These are phyloP conservation scores for Pantherophis alleghaniensis DNA, from an alignment of 2,797 vertebrate genomes.

Conservation along the genomic window DNA sequence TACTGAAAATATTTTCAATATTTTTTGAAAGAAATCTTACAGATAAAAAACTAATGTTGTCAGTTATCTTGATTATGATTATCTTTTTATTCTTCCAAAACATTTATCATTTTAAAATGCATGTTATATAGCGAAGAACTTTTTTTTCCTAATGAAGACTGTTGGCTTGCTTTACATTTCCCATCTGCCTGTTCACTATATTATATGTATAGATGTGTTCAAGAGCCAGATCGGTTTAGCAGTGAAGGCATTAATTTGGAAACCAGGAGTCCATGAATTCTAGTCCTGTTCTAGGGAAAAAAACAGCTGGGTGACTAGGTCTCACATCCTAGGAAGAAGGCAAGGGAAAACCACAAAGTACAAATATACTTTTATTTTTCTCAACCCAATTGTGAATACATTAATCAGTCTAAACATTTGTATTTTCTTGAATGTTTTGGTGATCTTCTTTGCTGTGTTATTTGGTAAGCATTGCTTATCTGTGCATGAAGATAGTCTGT, in stretches of 20 bases:
- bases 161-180: neutral
- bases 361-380: neutral
- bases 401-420: neutral
- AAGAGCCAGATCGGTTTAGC: neutral
- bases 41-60: neutral
- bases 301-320: neutral
- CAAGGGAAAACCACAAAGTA: neutral
- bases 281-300: neutral
- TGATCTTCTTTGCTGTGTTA: neutral
- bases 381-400: neutral
- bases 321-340: neutral
- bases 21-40: neutral
- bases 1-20: neutral
- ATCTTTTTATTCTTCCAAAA: neutral
- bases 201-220: neutral
- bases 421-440: neutral
- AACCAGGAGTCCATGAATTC: neutral
- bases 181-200: neutral
- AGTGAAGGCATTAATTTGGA: neutral
- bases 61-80: neutral
- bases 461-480: neutral
- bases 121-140: neutral
- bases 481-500: neutral
- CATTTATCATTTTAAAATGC: neutral
- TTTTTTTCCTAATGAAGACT: neutral